Conservation (phyloP, 2,888 invertebrate species). For the Torymus texanus region DNA sequence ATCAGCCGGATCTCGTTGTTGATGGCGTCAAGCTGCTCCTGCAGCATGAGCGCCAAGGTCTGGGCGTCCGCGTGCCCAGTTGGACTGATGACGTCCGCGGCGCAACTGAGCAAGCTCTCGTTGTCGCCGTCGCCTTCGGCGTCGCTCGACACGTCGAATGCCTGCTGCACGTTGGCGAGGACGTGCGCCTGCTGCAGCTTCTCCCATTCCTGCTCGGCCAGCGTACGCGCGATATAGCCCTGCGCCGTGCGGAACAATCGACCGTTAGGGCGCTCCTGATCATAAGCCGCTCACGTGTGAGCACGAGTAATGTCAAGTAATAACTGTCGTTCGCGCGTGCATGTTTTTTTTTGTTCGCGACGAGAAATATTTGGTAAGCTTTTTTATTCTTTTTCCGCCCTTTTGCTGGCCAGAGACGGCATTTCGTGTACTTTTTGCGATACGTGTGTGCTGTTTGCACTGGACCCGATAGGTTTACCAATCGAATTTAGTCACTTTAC, state of each 20-base stretch:
- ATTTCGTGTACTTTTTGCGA: too few species aligned
- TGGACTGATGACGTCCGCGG: constrained; percentile 84
- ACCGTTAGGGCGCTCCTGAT: background rate
- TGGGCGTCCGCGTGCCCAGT: constrained; percentile 91
- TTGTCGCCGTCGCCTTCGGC: constrained; percentile 87
- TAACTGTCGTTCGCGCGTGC: background rate
- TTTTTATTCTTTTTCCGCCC: too few species aligned
- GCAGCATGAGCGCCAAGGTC: constrained; percentile 97
- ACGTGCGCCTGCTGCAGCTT: constrained; percentile 94
- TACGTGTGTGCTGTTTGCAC: too few species aligned
- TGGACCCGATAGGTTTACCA: too few species aligned
- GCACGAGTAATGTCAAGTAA: too few species aligned
- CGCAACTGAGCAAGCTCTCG: constrained; percentile 84
- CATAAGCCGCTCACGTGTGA: too few species aligned
- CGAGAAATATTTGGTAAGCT: constrained; percentile 6
- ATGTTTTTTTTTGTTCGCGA: background rate
- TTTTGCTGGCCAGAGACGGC: too few species aligned
- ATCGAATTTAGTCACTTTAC: background rate
- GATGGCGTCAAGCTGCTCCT: constrained; percentile 99
- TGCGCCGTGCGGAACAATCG: constrained; percentile 33
- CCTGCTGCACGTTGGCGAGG: constrained; percentile 93
- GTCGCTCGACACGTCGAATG: constrained; percentile 92
- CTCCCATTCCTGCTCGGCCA: constrained; percentile 89
- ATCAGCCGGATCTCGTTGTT: constrained; percentile 95
- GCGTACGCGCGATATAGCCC: constrained; percentile 73